phyloP scores from a whole-genome alignment of 2,888 invertebrate species.

The Synanthedon andrenaeformis region DNA sequence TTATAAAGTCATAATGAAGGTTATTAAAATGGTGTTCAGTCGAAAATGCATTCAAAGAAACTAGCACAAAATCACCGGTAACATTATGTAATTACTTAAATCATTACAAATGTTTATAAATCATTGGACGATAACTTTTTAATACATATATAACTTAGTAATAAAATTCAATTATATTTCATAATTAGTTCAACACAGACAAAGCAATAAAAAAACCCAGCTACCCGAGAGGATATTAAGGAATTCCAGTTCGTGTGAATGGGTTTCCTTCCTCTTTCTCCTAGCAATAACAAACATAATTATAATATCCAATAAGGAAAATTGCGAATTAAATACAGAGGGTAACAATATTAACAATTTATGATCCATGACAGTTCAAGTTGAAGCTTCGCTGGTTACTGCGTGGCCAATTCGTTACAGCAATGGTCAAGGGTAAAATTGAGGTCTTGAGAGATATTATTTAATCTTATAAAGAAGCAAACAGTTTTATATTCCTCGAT shows the following conservation, averaged over 20 bases:
- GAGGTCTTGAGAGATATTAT: background rate
- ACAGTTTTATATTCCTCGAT: too few species aligned
- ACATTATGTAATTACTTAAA: too few species aligned
- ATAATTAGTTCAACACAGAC: too few species aligned
- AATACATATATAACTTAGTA: too few species aligned
- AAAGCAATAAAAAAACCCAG: too few species aligned
- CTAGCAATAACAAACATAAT: background rate
- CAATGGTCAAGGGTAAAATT: background rate
- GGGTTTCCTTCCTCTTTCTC: background rate
- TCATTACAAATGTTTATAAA: too few species aligned
- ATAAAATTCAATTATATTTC: too few species aligned
- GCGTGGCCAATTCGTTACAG: background rate
- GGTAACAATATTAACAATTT: background rate
- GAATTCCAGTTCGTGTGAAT: background rate
- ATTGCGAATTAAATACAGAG: background rate
- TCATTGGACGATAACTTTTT: too few species aligned
- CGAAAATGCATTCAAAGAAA: too few species aligned
- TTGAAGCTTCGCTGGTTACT: background rate
- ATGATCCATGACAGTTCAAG: background rate
- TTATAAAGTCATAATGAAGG: too few species aligned
- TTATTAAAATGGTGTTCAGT: too few species aligned
- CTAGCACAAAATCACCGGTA: too few species aligned
- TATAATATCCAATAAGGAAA: background rate
- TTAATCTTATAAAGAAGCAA: background rate
- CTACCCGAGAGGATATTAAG: background rate